phyloP scores from a whole-genome alignment of 1,140 invertebrate species.

The Drosophila mojavensis region DNA sequence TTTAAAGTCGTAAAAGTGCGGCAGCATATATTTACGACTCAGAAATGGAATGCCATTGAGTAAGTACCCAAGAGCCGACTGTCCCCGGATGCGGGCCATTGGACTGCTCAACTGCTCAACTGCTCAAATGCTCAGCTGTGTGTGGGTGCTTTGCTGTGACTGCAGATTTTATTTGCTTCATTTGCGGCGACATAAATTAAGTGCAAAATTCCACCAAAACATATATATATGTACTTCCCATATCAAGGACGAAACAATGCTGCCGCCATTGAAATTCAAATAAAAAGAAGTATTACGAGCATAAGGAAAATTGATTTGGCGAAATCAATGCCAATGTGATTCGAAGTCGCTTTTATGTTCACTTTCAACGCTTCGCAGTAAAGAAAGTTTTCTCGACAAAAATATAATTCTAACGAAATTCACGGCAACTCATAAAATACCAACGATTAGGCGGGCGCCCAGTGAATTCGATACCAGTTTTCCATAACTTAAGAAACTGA shows the following conservation, averaged over 20 bases:
- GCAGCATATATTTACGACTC: constrained; percentile 74
- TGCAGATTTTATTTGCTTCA: constrained; percentile 70
- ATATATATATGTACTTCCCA: constrained; percentile 38
- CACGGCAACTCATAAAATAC: constrained; percentile 20
- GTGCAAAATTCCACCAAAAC: constrained; percentile 66
- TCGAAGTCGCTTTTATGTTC: constrained; percentile 42
- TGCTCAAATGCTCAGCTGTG: neutral
- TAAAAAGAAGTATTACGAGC: constrained; percentile 47
- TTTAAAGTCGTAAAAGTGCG: constrained; percentile 75
- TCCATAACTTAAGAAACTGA: constrained; percentile 52
- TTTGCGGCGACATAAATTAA: constrained; percentile 77
- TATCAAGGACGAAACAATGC: constrained; percentile 31
- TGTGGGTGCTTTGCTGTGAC: constrained; percentile 20
- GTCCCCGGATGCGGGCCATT: constrained; percentile 17
- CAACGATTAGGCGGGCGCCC: constrained; percentile 6
- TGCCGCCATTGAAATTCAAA: constrained; percentile 39
- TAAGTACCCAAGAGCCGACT: constrained; percentile 59
- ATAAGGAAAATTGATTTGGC: constrained; percentile 49
- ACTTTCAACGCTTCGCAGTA: constrained; percentile 32
- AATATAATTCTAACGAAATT: constrained; percentile 35
- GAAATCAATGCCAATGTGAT: constrained; percentile 40
- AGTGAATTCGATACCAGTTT: neutral
- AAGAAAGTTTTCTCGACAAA: constrained; percentile 33
- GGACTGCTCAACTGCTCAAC: neutral
- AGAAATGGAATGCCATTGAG: constrained; percentile 71